Evolutionary conservation across 2,888 invertebrate species (phyloP), one percentile per base, ranked within the genome.

Genomic region (Drosophila lacicola): DNA sequence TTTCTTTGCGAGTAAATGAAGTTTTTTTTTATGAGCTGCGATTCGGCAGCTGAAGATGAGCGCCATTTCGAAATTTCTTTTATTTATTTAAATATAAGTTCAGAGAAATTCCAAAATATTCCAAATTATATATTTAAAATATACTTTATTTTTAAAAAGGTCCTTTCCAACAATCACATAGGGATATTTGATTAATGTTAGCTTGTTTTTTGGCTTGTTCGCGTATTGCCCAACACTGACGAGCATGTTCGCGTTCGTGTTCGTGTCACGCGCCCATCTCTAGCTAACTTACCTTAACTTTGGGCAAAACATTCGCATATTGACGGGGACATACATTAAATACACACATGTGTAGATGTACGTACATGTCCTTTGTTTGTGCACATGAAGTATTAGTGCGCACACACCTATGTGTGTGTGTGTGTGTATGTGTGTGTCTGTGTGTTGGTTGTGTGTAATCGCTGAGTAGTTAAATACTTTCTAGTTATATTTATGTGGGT

Each of bases 1-100:
- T 84, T 87, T 82, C 84, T 78, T 80, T 83, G 66, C 78, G 72
- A 77, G 76, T 73, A 80, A 84, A 82, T 84, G 87, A 84, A 87
- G 84, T 84, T 82, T 75, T 82, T 85, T 80, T 85, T 51, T 65
- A 71, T 68, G 67, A 60, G 62, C 50, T 55, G 46, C 29, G 29
- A 29, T 29, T 29, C 29, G 29, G 8, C 29, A 29, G 8, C 29
- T 29, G 2, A 29, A 29, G 29, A 29, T 29, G 29, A 29, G 29
- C 29, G 29, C 25, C 25, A 29, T 29, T 29, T 29, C 8, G 29
- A 29, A 29, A 29, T 29, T 8, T 8, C 29, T 2, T 29, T 2
- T 29, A 8, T 29, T 6, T 6, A 25, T 25, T 25, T 6, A 6
- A 25, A 25, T 25, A 6, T 25, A 8, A 6, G 6, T 25, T 6